Base-by-base conservation (phyloP, 2,113 vertebrate genomes). In the Fulica atra region DNA sequence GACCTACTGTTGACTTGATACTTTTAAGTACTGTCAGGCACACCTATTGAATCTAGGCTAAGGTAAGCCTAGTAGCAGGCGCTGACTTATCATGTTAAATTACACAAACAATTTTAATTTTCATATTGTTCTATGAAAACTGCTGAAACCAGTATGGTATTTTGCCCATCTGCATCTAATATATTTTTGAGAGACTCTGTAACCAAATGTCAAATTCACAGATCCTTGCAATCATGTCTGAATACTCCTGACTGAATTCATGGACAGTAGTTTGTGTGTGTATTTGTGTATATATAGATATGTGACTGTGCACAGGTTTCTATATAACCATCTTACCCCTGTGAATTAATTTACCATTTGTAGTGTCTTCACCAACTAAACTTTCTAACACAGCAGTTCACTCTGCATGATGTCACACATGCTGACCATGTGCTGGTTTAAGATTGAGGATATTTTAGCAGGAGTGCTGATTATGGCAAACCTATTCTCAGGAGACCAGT, bases 381-480 rank as follows among this genome's bases (percentile, higher is more conserved):
- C 85, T 85, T 95, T 76, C 57, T 35, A 76, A 33, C 73, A 4
- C 48, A 74, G 84, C 73, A 51, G 66, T 26, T 84, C 33, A 46
- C 78, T 76, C 57, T 36, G 60, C 56, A 59, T 81, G 65, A 1
- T 35, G 74, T 69, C 70, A 85, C 0, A 0, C 48, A 57, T 72
- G 85, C 82, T 94, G 85, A 72, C 88, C 40, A 19, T 68, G 85
- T 72, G 63, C 82, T 81, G 80, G 81, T 94, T 88, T 90, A 73
- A 69, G 77, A 60, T 35, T 74, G 76, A 63, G 72, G 69, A 63
- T 90, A 81, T 81, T 53, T 86, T 92, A 65, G 42, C 42, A 42
- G 59, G n/a, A 51, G 50, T 91, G 63, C 59, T 88, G 82, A 77
- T 92, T 72, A 76, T 50, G 76, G 91, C 70, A 72, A 81, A 72